phyloP scores from a whole-genome alignment of 1,140 invertebrate genomes.

The Neotoxoptera formosana region DNA sequence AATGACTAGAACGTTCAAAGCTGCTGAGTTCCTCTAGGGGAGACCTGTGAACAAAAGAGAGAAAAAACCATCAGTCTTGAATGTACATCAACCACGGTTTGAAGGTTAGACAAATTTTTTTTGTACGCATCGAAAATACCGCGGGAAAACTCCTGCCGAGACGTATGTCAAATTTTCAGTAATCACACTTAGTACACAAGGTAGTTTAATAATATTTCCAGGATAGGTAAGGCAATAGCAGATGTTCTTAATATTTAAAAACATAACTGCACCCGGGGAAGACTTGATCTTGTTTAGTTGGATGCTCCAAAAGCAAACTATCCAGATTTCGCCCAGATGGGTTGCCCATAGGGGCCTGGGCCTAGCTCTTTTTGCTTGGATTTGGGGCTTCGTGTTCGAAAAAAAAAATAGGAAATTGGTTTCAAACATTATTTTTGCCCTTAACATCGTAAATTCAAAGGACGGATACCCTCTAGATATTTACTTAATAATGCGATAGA shows the following conservation, averaged over 20 bases:
- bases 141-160: neutral
- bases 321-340: too few species aligned
- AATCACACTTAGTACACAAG: too few species aligned
- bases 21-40: constrained; percentile 63
- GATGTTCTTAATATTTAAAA: neutral
- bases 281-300: neutral
- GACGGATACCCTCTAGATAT: neutral
- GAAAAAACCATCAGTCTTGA: neutral
- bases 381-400: too few species aligned
- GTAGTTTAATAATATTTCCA: neutral
- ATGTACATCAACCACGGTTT: neutral
- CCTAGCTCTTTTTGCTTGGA: too few species aligned
- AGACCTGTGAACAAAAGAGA: constrained; percentile 61
- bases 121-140: neutral
- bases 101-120: neutral
- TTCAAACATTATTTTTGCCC: too few species aligned
- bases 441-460: too few species aligned
- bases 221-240: neutral
- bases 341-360: too few species aligned
- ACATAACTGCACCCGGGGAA: neutral
- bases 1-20: constrained; percentile 67
- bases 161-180: too few species aligned
- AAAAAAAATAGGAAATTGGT: too few species aligned
- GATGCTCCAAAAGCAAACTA: too few species aligned
- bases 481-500: neutral